Evolutionary conservation across 2,797 vertebrate species (phyloP).

Genomic region (Sphenopsis melanotis): DNA sequence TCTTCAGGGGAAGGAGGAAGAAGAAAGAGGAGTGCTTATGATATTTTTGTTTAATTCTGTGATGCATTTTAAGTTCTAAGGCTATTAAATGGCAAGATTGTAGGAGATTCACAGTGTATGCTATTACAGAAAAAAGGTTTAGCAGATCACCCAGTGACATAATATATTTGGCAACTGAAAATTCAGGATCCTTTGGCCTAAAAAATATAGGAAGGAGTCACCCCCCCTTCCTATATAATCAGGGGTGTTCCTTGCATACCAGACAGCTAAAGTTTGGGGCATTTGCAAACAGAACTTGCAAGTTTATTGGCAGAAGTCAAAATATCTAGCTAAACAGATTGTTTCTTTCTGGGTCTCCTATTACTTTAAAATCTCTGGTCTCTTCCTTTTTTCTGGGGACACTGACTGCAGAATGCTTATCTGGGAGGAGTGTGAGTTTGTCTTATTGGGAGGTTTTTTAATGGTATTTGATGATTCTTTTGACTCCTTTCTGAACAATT

Average conservation of each 20-base stretch:
- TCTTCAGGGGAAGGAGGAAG: fast-evolving
- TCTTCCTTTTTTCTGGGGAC: not conserved
- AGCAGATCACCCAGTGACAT: not conserved
- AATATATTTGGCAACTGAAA: not conserved
- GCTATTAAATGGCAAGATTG: not conserved
- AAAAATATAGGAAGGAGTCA: not conserved
- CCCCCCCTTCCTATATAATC: fast-evolving
- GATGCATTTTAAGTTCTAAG: not conserved
- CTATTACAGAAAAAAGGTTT: not conserved
- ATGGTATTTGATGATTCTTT: not conserved
- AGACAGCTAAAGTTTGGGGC: not conserved
- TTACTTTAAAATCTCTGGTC: not conserved
- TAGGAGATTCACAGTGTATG: not conserved
- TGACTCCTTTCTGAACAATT: not conserved
- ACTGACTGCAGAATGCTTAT: not conserved
- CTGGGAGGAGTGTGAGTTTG: not conserved
- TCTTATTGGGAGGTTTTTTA: not conserved
- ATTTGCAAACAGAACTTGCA: not conserved
- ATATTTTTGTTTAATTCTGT: not conserved
- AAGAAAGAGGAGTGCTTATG: not conserved
- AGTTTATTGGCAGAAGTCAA: not conserved
- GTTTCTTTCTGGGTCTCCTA: not conserved
- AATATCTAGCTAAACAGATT: not conserved
- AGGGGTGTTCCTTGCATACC: not conserved
- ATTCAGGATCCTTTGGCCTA: not conserved